These are phyloP conservation scores for Erynnis tages DNA, from an alignment of 2,888 invertebrate species.

Conservation along the genomic window DNA sequence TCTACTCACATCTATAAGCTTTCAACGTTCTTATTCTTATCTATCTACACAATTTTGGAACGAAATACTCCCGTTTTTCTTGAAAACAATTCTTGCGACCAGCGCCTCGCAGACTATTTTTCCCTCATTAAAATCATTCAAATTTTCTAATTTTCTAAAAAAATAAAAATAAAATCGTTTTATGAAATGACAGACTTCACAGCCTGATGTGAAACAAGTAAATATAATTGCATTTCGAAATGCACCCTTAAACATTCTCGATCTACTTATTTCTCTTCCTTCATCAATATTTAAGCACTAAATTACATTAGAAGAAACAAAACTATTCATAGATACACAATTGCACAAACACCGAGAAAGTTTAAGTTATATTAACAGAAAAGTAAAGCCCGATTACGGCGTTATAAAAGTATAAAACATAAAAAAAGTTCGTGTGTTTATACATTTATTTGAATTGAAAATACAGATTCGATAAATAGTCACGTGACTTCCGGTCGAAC, in stretches of 20 bases:
- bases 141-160: constrained; percentile 34
- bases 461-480: constrained; percentile 22
- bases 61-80: constrained; percentile 39
- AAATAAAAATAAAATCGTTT: constrained; percentile 25
- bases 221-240: constrained; percentile 40
- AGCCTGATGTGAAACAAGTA: constrained; percentile 49
- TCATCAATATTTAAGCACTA: constrained; percentile 6
- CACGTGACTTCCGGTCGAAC: constrained; percentile 16
- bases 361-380: constrained; percentile 15
- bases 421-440: not conserved
- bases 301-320: constrained; percentile 21
- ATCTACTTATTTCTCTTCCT: constrained; percentile 21
- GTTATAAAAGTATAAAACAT: constrained; percentile 30
- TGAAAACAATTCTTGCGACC: constrained; percentile 55
- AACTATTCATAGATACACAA: constrained; percentile 12
- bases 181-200: constrained; percentile 52
- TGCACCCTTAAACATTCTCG: constrained; percentile 37
- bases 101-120: constrained; percentile 49
- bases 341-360: constrained; percentile 17
- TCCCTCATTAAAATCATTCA: constrained; percentile 30
- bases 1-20: constrained; percentile 10
- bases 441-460: constrained; percentile 12
- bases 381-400: constrained; percentile 20
- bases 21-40: constrained; percentile 2
- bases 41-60: constrained; percentile 37